Conservation (phyloP, 1,140 invertebrate species). For the Drosophila rhopaloa region DNA sequence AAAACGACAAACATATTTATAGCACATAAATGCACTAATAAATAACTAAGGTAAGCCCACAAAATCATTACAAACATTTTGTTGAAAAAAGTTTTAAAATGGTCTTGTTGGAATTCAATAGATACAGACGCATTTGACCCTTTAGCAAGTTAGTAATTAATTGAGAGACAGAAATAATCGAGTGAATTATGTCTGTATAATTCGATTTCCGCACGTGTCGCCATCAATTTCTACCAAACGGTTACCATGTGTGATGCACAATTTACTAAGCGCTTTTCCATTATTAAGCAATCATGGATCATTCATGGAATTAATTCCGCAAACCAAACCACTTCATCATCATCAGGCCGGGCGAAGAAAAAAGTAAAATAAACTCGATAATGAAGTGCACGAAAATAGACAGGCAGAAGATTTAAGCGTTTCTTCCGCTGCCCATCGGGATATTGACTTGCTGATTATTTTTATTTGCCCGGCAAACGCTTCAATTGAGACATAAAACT, state of each 20-base stretch:
- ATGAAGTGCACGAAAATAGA: conserved; percentile 21
- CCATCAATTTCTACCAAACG: conserved; percentile 12
- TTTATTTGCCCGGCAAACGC: conserved; percentile 73
- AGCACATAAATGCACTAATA: not conserved
- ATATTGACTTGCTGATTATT: conserved; percentile 81
- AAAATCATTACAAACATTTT: not conserved
- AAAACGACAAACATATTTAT: not conserved
- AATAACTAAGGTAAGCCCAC: not conserved
- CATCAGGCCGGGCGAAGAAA: not conserved
- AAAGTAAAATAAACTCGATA: conserved; percentile 6
- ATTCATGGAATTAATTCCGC: conserved; percentile 28
- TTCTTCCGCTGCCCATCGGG: conserved; percentile 37
- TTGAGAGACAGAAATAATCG: conserved; percentile 5
- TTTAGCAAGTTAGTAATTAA: not conserved
- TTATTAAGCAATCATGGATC: conserved; percentile 38
- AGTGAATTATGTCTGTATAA: conserved; percentile 21
- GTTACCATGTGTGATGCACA: conserved; percentile 10
- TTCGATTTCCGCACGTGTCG: conserved; percentile 38
- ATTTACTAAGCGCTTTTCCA: conserved; percentile 45
- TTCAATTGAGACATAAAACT: conserved; percentile 80
- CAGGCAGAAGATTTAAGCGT: conserved; percentile 56
- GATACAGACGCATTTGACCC: not conserved
- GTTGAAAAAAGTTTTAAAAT: not conserved
- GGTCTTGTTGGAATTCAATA: not conserved
- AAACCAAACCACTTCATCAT: conserved; percentile 33